Base-by-base conservation (phyloP, 2,797 vertebrate species). In the Pygocentrus nattereri region DNA sequence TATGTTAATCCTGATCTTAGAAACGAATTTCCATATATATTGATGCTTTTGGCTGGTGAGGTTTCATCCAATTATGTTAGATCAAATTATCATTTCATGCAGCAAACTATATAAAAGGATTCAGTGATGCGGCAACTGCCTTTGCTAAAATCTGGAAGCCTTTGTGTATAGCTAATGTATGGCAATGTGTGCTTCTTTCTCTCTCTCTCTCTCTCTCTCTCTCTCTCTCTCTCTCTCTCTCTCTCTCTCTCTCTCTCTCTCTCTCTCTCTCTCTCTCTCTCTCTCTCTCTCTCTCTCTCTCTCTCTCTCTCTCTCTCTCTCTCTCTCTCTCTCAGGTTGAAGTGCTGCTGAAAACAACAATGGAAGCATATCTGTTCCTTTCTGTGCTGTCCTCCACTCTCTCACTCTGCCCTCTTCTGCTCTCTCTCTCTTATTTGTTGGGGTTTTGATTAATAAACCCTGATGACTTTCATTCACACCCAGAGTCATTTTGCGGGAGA, bases 21-120 rank as follows among this genome's bases (percentile, higher is more conserved):
- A 2, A 23, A 41, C n/a, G 12, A 41, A 91, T 92, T 91, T 90
- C 84, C 88, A 92, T 90, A 87, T 91, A 91, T 89, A 91, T 91
- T 86, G 88, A 85, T 89, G 84, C 81, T 81, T 79, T 74, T 87
- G 81, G 80, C 58, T 61, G 67, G 81, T 74, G 12, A 73, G 41
- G 82, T 82, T 78, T 77, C 21, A 38, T 47, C 59, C 67, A 38
- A 81, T 85, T 75, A 79, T 78, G 73, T 59, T 82, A 52, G 41
- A 73, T 78, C 50, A 59, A 77, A 67, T 82, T 73, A 79, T 76
- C 82, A 83, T 76, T 82, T 68, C 64, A 73, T 61, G 52, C 74
- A 65, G 74, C 56, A 67, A 79, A 76, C 67, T 79, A 80, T 15
- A 70, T 41, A 81, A 80, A 80, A 34, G 71, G 69, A 72, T 72